Conservation (phyloP, 2,113 vertebrate species). For the Meleagris gallopavo region DNA sequence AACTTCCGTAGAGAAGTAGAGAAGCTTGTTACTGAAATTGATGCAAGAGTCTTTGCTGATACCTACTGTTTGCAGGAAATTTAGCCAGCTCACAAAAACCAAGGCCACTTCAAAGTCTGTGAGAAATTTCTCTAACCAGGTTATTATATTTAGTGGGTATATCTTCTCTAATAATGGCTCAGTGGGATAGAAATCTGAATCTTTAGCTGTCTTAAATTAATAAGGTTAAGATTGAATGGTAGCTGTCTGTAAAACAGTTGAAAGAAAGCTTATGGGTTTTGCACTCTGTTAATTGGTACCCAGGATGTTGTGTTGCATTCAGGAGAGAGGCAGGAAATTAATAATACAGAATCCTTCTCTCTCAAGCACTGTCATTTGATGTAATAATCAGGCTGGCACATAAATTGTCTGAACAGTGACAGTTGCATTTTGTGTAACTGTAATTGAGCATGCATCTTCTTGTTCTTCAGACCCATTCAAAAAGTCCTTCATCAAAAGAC, state of each 20-base stretch:
- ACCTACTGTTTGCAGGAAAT: neutral
- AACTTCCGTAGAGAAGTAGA: neutral
- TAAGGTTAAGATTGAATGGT: neutral
- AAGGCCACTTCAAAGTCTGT: neutral
- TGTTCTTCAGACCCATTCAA: neutral
- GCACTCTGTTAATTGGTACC: neutral
- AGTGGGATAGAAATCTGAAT: neutral
- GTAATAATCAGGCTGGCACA: neutral
- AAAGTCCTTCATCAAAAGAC: neutral
- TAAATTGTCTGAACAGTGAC: neutral
- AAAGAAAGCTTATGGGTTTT: neutral
- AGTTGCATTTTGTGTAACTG: neutral
- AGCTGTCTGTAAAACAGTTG: neutral
- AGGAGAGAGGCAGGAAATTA: neutral
- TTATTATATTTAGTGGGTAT: neutral
- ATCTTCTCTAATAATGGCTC: neutral
- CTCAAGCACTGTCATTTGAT: neutral
- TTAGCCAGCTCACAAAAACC: neutral
- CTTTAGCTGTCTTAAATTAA: neutral
- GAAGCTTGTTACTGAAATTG: neutral
- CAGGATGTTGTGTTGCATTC: neutral
- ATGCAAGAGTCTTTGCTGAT: neutral
- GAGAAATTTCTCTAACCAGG: neutral
- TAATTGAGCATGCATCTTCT: fast-evolving
- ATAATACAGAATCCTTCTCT: neutral